Evolutionary conservation across 1,140 invertebrate species (phyloP).

Genomic region (Aplysia californica): DNA sequence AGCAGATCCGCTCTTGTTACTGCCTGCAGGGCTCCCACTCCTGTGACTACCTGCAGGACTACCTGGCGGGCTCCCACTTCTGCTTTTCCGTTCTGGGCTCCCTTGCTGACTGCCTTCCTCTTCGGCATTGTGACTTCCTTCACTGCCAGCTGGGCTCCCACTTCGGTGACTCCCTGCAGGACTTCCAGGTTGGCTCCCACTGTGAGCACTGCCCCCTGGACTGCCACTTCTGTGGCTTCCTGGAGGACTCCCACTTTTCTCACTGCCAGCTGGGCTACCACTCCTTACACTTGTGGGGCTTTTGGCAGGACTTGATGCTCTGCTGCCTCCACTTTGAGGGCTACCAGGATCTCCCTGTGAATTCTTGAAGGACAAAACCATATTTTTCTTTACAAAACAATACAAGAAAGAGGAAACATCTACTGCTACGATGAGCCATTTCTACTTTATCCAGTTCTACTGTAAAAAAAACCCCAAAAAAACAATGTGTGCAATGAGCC

Average conservation of each 20-base stretch:
- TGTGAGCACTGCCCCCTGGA: slow-evolving; percentile 25
- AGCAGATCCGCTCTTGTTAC: no score
- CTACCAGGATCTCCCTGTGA: no score
- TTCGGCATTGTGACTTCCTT: background rate
- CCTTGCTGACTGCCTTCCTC: slow-evolving; percentile 9
- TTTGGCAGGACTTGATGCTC: slow-evolving; percentile 13
- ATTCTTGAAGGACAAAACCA: no score
- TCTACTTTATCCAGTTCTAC: no score
- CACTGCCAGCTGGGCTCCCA: slow-evolving; percentile 23
- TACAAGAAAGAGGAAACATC: no score
- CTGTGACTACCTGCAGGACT: slow-evolving; percentile 23
- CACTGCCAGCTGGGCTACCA: slow-evolving; percentile 26
- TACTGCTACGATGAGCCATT: no score
- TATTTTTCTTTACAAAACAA: no score
- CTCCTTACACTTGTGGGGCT: slow-evolving; percentile 22
- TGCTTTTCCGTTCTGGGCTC: background rate
- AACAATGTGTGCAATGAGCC: no score
- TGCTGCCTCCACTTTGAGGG: slow-evolving; percentile 22
- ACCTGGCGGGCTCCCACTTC: background rate
- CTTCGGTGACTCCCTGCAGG: slow-evolving; percentile 23
- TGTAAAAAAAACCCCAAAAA: no score
- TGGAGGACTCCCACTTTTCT: slow-evolving; percentile 21
- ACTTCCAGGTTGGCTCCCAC: slow-evolving; percentile 20
- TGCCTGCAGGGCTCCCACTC: slow-evolving; percentile 34
- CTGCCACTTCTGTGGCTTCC: slow-evolving; percentile 8